Base-by-base conservation (phyloP, 1,140 invertebrate species). In the Drosophila yakuba region DNA sequence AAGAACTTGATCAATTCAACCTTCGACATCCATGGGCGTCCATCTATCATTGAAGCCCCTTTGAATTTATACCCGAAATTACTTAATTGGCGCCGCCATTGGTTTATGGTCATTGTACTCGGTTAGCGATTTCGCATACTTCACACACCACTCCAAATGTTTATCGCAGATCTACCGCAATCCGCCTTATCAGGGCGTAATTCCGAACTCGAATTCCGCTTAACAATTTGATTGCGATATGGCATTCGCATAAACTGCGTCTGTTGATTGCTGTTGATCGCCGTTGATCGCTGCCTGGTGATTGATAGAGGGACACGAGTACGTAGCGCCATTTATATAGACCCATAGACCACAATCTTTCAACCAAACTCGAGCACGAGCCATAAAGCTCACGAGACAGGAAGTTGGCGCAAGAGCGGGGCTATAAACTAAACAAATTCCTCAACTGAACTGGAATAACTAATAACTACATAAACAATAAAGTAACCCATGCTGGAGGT, bases 171-270 rank as follows among this genome's bases (percentile, higher is more conserved):
- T 78, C 60, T 86, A 52, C 50, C 25, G 35, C 57, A 86, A 61
- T 86, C 56, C 57, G 58, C 48, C 63, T 80, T 83, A 84, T 83
- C 80, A 61, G 44, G 41, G 48, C 76, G 74, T 66, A 67, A 79
- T 75, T 59, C 58, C 80, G 74, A 17, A 17, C 17, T 17, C 17
- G 17, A 63, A 79, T 75, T 59, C 58, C 80, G 74, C 51, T 84
- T 75, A 80, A 66, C 64, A 59, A 52, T 72, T 76, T 82, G 62
- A 80, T 80, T 77, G 76, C 47, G 74, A 71, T 75, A 75, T 61
- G 43, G 44, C 55, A 28, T 38, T 61, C 44, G 15, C 63, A 78
- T 74, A 82, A 74, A 41, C 38, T 44, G 15, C 76, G 28, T 55
- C 56, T 50, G 60, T 14, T 44, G 25, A 48, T 39, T 48, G 25